These are phyloP conservation scores for Vireo altiloquus DNA, from an alignment of 2,113 vertebrate genomes.

Conservation along the genomic window DNA sequence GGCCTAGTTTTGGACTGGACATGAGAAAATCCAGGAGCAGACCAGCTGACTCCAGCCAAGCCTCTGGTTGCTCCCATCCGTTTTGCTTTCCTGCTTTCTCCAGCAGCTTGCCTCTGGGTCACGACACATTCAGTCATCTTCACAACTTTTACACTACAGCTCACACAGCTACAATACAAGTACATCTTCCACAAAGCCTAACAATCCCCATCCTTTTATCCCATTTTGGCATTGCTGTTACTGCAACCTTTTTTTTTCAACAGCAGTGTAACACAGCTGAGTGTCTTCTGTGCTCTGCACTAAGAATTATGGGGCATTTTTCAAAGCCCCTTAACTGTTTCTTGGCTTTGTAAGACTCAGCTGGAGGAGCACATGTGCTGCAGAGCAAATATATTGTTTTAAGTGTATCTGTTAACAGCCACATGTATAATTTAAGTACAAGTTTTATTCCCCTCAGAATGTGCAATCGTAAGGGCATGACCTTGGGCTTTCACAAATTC, in stretches of 20 bases:
- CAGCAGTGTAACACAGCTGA: background rate
- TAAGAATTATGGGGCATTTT: background rate
- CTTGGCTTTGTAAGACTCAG: conserved; percentile 1
- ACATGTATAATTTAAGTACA: conserved; percentile 35
- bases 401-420: conserved; percentile 48
- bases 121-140: background rate
- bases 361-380: conserved; percentile 34
- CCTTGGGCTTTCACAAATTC: conserved; percentile 52
- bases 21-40: background rate
- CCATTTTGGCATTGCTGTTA: background rate
- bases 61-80: accelerated
- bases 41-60: background rate
- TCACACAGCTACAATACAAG: background rate
- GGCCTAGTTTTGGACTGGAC: background rate
- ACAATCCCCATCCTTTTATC: background rate
- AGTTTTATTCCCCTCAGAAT: conserved; percentile 39
- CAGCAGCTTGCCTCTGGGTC: background rate
- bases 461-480: conserved; percentile 22
- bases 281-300: background rate
- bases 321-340: background rate
- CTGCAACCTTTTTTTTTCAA: background rate
- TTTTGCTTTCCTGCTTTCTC: background rate
- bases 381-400: conserved; percentile 38
- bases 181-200: background rate
- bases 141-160: background rate